Evolutionary conservation across 2,888 invertebrate genomes (phyloP).

Genomic region (Scelioninae gen. 1): DNA sequence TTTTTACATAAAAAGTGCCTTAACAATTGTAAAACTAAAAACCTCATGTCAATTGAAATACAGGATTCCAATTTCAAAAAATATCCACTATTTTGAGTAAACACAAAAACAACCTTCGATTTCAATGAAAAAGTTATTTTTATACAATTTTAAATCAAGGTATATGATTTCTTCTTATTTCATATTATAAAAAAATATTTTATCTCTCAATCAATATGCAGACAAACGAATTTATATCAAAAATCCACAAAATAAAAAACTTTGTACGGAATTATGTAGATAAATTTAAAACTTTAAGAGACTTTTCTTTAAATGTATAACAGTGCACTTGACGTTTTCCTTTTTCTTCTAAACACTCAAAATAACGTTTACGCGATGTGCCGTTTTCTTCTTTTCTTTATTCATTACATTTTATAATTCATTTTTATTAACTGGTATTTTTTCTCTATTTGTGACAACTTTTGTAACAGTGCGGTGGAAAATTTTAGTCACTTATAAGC

Average conservation of each 20-base stretch:
- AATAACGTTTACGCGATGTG: slow-evolving; percentile 28
- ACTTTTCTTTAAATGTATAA: slow-evolving; percentile 42
- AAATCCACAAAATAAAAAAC: slow-evolving; percentile 32
- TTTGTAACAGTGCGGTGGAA: background rate
- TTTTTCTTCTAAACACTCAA: slow-evolving; percentile 13
- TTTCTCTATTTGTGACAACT: background rate
- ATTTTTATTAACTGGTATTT: background rate
- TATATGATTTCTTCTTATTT: too few species aligned
- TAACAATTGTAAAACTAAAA: too few species aligned
- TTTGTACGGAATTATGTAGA: slow-evolving; percentile 8
- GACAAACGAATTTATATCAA: background rate
- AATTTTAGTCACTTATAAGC: background rate
- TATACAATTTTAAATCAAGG: too few species aligned
- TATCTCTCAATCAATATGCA: background rate
- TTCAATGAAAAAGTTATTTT: too few species aligned
- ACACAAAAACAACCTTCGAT: too few species aligned
- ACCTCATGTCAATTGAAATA: too few species aligned
- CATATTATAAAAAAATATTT: background rate
- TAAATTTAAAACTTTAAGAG: slow-evolving; percentile 45
- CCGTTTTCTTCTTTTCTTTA: slow-evolving; percentile 14
- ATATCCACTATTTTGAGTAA: too few species aligned
- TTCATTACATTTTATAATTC: background rate
- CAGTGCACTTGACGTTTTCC: slow-evolving; percentile 35
- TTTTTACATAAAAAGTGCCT: too few species aligned
- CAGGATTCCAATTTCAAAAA: too few species aligned